Evolutionary conservation across 2,797 vertebrate genomes (phyloP), one percentile per base, ranked within the genome.

Genomic region (Silurus lanzhouensis): DNA sequence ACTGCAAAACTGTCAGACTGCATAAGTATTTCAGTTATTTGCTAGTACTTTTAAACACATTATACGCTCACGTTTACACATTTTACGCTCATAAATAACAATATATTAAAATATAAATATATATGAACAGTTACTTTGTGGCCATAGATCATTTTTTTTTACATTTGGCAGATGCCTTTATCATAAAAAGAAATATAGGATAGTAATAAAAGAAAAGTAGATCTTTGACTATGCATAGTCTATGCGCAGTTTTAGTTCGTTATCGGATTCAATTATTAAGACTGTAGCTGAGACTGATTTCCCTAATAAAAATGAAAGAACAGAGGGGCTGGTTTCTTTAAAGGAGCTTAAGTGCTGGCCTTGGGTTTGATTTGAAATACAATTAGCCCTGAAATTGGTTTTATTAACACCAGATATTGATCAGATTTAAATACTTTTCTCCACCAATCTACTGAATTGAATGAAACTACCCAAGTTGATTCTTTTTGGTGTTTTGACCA

Each of bases 261-360:
- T 60, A 75, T 70, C 25, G 61, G 46, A n/a, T 80, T 80, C 44
- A 75, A 82, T 63, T 74, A 68, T 77, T 77, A 58, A 57, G 52
- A 20, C 31, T 64, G 20, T 31, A 3, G 58, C 17, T 44, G 14
- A 22, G 14, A 20, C 1, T 44, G 67, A 68, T 19, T 68, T 38
- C 67, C 15, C 8, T 6, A 61, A 20, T 46, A 63, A 14, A 63
- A 61, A n/a, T 63, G 13, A 79, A 63, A n/a, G 77, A 44, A 79
- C 15, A 58, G 48, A 55, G 72, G 70, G 72, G 46, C 46, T 74
- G 12, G 48, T 58, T 44, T 78, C 9, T 0, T 6, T 46, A 22
- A 61, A 7, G 31, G 58, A 78, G 27, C 22, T 38, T 61, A 78
- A 78, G 19, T 31, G 20, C 25, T 61, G 3, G 70, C 52, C 8